Evolutionary conservation across 2,797 vertebrate genomes (phyloP).

Genomic region (Cygnus olor): DNA sequence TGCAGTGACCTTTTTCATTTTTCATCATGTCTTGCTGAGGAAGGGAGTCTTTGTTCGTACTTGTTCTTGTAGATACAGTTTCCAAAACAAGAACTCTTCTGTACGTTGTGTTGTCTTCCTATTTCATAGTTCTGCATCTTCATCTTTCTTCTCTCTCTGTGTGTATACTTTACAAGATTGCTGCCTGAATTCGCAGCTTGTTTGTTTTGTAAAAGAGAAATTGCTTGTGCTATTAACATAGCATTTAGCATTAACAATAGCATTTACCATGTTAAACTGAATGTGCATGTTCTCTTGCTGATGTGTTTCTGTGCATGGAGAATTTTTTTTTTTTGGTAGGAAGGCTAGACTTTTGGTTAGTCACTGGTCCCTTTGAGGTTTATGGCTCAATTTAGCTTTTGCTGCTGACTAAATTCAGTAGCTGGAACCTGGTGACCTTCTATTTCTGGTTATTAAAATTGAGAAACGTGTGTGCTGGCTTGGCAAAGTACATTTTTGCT

Average conservation of each 20-base stretch:
- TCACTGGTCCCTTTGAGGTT: not conserved
- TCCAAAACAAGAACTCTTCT: not conserved
- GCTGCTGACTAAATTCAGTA: constrained; percentile 14
- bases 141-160: not conserved
- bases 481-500: not conserved
- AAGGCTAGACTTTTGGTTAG: not conserved
- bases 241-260: not conserved
- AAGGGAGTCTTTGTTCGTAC: not conserved
- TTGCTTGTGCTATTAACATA: not conserved
- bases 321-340: not conserved
- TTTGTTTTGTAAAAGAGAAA: not conserved
- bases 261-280: not conserved
- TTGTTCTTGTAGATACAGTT: constrained; percentile 38
- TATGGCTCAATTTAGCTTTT: not conserved
- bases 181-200: not conserved
- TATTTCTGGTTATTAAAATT: not conserved
- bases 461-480: not conserved
- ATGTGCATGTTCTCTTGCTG: not conserved
- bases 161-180: not conserved
- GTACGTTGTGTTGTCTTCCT: not conserved
- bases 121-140: not conserved
- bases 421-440: not conserved
- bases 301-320: not conserved
- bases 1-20: not conserved
- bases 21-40: not conserved